phyloP scores from a whole-genome alignment of 2,797 vertebrate genomes.

The Odontamblyopus rebecca region DNA sequence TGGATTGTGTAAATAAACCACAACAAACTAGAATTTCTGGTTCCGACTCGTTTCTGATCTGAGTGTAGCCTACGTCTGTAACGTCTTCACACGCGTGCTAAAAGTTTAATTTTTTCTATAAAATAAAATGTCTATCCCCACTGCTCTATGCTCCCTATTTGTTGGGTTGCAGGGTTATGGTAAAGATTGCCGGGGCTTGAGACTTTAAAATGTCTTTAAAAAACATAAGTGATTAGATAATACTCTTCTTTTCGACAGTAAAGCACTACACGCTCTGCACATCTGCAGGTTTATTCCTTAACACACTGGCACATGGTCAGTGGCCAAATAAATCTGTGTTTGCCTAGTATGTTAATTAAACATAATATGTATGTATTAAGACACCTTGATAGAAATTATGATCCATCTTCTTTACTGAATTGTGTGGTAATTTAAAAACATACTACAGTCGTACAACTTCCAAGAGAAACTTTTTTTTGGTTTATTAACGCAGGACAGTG shows the following conservation, averaged over 20 bases:
- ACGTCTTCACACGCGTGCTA: neutral
- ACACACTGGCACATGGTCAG: neutral
- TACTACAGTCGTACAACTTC: too few species aligned
- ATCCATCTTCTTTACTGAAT: too few species aligned
- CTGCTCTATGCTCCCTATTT: too few species aligned
- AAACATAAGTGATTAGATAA: neutral
- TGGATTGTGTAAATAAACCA: neutral
- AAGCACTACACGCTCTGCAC: neutral
- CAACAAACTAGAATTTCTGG: neutral
- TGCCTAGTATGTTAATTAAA: neutral
- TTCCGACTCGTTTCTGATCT: neutral
- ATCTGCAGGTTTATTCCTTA: neutral
- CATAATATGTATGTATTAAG: neutral
- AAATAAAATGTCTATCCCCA: too few species aligned
- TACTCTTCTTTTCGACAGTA: neutral
- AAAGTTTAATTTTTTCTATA: neutral
- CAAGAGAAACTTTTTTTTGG: too few species aligned
- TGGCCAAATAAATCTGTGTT: neutral
- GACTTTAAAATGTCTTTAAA: too few species aligned
- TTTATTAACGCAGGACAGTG: too few species aligned
- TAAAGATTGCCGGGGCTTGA: too few species aligned
- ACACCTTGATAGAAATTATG: too few species aligned
- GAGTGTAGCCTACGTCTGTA: neutral
- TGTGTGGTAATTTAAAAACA: too few species aligned
- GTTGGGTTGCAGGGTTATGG: too few species aligned